phyloP scores from a whole-genome alignment of 1,140 invertebrate genomes.

The Zaprionus ornatus region DNA sequence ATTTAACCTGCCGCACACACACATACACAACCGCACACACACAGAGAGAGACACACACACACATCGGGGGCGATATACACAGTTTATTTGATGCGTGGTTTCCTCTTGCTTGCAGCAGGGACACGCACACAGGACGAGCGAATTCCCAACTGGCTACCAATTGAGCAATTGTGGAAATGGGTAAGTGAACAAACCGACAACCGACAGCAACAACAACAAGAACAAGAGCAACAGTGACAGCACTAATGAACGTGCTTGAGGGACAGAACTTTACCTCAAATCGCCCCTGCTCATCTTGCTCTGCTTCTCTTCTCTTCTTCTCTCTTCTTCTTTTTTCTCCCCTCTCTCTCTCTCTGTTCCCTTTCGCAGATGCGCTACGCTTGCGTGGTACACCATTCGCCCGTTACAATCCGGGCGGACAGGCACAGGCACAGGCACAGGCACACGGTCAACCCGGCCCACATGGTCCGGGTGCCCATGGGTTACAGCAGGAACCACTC shows the following conservation, averaged over 20 bases:
- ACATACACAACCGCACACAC: neutral
- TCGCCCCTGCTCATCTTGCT: neutral
- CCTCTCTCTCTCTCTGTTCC: constrained; percentile 1
- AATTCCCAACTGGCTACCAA: constrained; percentile 63
- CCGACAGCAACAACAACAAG: neutral
- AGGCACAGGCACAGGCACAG: constrained; percentile 29
- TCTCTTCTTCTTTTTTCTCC: constrained; percentile 1
- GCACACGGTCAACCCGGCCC: neutral
- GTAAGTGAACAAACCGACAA: constrained; percentile 51
- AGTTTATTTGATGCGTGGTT: constrained; percentile 46
- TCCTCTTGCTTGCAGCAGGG: constrained; percentile 46
- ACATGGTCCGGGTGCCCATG: neutral
- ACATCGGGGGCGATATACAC: neutral
- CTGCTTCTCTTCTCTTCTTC: constrained; percentile 1
- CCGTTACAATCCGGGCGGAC: constrained; percentile 63
- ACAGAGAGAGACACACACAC: constrained; percentile 1
- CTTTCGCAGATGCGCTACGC: constrained; percentile 73
- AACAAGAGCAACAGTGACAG: neutral
- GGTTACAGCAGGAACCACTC: constrained; percentile 86
- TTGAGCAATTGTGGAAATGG: constrained; percentile 72
- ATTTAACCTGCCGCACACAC: constrained; percentile 46
- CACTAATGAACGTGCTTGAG: constrained; percentile 27
- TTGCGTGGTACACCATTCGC: constrained; percentile 84
- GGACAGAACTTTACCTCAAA: constrained; percentile 19
- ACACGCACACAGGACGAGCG: constrained; percentile 42